These are phyloP conservation scores for Perca fluviatilis DNA, from an alignment of 2,113 vertebrate genomes.

Conservation along the genomic window DNA sequence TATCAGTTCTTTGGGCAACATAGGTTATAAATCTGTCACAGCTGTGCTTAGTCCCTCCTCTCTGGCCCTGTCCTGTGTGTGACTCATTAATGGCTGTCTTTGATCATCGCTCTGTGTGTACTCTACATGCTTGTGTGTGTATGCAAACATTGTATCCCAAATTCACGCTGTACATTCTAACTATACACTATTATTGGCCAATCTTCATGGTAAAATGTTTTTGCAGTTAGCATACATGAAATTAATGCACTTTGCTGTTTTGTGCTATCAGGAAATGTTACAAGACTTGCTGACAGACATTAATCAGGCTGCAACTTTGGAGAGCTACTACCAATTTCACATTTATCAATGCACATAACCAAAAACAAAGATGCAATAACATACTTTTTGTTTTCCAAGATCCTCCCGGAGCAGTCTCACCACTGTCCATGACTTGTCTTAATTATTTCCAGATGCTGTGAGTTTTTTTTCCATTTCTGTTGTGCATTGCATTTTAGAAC, in stretches of 20 bases:
- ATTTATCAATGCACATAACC: conserved; percentile 33
- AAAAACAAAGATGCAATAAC: conserved; percentile 32
- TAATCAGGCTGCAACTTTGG: conserved; percentile 3
- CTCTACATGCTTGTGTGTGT: not conserved
- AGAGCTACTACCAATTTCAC: not conserved
- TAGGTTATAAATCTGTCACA: conserved; percentile 32
- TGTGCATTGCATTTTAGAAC: conserved; percentile 11
- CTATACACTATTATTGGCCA: not conserved
- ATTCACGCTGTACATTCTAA: not conserved
- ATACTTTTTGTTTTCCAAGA: conserved; percentile 38
- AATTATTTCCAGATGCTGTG: conserved; percentile 36
- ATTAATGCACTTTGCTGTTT: not conserved
- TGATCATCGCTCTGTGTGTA: conserved; percentile 27
- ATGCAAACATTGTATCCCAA: not conserved
- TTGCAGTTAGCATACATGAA: not conserved
- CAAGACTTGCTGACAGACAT: conserved; percentile 2
- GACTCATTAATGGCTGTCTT: conserved; percentile 62
- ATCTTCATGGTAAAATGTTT: not conserved
- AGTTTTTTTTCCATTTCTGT: conserved; percentile 10
- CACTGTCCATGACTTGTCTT: conserved; percentile 41
- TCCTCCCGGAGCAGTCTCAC: conserved; percentile 18
- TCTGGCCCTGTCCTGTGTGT: conserved; percentile 50
- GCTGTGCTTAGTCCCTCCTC: conserved; percentile 37
- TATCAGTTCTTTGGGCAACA: not conserved
- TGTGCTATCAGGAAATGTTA: not conserved